These are phyloP conservation scores for Synanthedon formicaeformis DNA, from an alignment of 2,888 invertebrate species.

Conservation along the genomic window DNA sequence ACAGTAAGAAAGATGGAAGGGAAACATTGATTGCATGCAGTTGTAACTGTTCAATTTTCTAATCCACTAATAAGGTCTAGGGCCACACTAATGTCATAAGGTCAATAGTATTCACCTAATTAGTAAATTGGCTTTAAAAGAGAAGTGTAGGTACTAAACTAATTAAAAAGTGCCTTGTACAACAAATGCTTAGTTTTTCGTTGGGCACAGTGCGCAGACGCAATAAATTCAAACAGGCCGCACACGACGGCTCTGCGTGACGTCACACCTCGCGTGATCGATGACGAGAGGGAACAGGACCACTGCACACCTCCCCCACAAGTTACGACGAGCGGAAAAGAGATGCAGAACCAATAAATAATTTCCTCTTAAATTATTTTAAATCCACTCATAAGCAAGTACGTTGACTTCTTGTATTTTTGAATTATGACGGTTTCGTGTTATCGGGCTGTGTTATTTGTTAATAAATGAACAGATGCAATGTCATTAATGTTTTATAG, in stretches of 20 bases:
- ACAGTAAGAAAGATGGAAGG: too few species aligned
- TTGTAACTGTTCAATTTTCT: too few species aligned
- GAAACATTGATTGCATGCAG: too few species aligned
- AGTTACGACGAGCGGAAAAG: conserved; percentile 27
- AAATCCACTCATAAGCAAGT: conserved; percentile 59
- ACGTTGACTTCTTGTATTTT: conserved; percentile 65
- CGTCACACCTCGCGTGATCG: conserved; percentile 68
- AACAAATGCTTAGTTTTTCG: conserved; percentile 38
- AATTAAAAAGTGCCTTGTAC: conserved; percentile 19
- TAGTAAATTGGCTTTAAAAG: not conserved
- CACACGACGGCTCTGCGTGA: conserved; percentile 70
- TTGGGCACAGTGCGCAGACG: conserved; percentile 56
- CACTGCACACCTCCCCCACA: conserved; percentile 24
- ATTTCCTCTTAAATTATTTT: conserved; percentile 61
- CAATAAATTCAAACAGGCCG: conserved; percentile 66
- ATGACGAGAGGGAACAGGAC: conserved; percentile 51
- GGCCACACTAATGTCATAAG: not conserved
- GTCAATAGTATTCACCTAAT: not conserved
- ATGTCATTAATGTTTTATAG: conserved; percentile 14
- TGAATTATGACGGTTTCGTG: conserved; percentile 44
- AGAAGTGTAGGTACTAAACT: conserved; percentile 4
- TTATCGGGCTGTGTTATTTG: conserved; percentile 34
- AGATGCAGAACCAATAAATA: conserved; percentile 50
- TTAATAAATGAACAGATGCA: conserved; percentile 30
- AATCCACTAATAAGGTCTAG: too few species aligned